These are phyloP conservation scores for Drosophila sproati DNA, from an alignment of 1,140 invertebrate genomes.

Conservation along the genomic window DNA sequence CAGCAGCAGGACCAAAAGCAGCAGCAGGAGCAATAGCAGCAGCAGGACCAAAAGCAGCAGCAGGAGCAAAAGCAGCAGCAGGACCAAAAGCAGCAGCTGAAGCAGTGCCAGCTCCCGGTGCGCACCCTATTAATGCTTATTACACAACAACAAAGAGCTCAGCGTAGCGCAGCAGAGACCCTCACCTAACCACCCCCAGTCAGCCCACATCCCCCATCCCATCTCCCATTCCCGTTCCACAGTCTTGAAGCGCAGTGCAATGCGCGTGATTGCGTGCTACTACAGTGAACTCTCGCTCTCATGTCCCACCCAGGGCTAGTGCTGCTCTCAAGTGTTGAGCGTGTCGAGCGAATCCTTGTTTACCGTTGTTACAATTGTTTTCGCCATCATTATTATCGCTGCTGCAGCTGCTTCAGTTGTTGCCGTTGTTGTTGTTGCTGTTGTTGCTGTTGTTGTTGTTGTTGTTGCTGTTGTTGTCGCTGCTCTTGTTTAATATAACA, in stretches of 20 bases:
- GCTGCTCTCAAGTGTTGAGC: slow-evolving; percentile 67
- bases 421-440: neutral
- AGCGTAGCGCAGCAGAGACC: neutral
- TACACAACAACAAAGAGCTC: slow-evolving; percentile 63
- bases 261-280: slow-evolving; percentile 72
- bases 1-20: slow-evolving; percentile 13
- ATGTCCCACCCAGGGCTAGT: neutral
- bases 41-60: slow-evolving; percentile 19
- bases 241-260: slow-evolving; percentile 31
- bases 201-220: too few relatives aligned
- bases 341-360: slow-evolving; percentile 79
- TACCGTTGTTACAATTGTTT: slow-evolving; percentile 81
- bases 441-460: slow-evolving; percentile 18
- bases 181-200: neutral
- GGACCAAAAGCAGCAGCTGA: slow-evolving; percentile 5
- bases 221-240: too few relatives aligned
- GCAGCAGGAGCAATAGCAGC: neutral
- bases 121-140: slow-evolving; percentile 75
- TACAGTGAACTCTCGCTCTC: slow-evolving; percentile 26
- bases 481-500: slow-evolving; percentile 41
- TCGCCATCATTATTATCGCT: slow-evolving; percentile 79
- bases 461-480: slow-evolving; percentile 19
- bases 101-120: slow-evolving; percentile 45
- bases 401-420: slow-evolving; percentile 25
- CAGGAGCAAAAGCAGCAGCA: slow-evolving; percentile 7